These are phyloP conservation scores for Anguilla anguilla DNA, from an alignment of 2,797 vertebrate genomes.

Conservation along the genomic window DNA sequence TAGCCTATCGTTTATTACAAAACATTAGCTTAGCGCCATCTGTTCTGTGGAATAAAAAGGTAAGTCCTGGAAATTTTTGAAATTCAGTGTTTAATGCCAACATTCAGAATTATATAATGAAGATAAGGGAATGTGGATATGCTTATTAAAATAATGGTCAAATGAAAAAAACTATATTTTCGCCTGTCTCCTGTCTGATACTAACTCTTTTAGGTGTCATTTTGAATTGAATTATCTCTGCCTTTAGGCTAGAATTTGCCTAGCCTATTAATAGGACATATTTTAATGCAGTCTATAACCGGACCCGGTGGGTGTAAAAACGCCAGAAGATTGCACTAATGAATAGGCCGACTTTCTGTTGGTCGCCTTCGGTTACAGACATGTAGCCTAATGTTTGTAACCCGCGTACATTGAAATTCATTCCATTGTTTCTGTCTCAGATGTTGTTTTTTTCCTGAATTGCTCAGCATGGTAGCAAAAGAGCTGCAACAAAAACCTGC, in stretches of 20 bases:
- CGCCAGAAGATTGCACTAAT: neutral
- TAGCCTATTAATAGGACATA: neutral
- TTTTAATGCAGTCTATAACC: neutral
- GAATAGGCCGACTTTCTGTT: neutral
- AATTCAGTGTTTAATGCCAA: neutral
- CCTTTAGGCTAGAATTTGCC: neutral
- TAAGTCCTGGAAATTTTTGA: neutral
- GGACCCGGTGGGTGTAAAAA: neutral
- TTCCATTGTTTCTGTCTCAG: neutral
- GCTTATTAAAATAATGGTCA: neutral
- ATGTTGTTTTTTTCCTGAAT: neutral
- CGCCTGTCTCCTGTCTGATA: neutral
- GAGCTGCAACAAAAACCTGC: neutral
- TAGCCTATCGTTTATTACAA: neutral
- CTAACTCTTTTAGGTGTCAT: neutral
- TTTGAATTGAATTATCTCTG: neutral
- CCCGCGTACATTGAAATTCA: neutral
- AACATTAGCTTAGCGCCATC: neutral
- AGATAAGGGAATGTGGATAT: neutral
- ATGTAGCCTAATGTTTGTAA: neutral
- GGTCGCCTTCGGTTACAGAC: neutral
- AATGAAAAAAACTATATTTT: neutral
- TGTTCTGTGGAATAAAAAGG: neutral
- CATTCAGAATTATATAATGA: neutral
- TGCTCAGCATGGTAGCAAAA: neutral